phyloP scores from a whole-genome alignment of 2,113 vertebrate genomes.

The Sphyrna mokarran region DNA sequence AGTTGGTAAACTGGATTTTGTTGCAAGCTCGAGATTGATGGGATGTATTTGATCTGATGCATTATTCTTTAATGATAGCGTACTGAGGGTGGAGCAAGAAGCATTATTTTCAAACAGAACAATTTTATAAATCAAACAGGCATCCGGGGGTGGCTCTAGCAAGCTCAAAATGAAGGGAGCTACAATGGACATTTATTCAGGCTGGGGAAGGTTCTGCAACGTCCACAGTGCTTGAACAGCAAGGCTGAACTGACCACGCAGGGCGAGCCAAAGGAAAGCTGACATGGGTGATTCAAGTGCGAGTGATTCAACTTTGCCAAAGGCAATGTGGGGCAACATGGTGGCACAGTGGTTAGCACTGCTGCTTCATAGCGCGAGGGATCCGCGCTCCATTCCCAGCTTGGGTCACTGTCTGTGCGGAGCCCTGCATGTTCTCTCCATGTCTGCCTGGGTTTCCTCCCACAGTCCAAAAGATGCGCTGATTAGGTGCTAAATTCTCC shows the following conservation, averaged over 20 bases:
- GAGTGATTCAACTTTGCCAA: background rate
- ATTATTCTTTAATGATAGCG: conserved; percentile 11
- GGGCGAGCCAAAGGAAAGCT: background rate
- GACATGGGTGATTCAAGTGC: conserved; percentile 27
- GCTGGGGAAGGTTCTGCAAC: too few relatives aligned
- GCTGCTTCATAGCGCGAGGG: too few relatives aligned
- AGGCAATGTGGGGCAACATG: background rate
- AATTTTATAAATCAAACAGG: conserved; percentile 18
- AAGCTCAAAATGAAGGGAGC: background rate
- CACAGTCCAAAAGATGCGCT: too few relatives aligned
- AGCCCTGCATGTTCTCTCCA: too few relatives aligned
- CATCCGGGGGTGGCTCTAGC: conserved; percentile 15
- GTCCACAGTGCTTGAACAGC: too few relatives aligned
- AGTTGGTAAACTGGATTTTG: conserved; percentile 36
- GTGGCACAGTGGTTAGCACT: too few relatives aligned
- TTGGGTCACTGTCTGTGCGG: too few relatives aligned
- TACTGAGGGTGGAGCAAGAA: conserved; percentile 26
- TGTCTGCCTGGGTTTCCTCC: too few relatives aligned
- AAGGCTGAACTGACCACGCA: too few relatives aligned
- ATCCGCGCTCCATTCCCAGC: too few relatives aligned
- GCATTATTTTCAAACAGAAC: conserved; percentile 28
- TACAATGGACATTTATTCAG: too few relatives aligned
- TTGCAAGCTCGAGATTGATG: conserved; percentile 37
- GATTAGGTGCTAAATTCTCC: too few relatives aligned
- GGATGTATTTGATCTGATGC: conserved; percentile 29